Evolutionary conservation across 2,797 vertebrate genomes (phyloP).

Genomic region (Falco novaeseelandiae): DNA sequence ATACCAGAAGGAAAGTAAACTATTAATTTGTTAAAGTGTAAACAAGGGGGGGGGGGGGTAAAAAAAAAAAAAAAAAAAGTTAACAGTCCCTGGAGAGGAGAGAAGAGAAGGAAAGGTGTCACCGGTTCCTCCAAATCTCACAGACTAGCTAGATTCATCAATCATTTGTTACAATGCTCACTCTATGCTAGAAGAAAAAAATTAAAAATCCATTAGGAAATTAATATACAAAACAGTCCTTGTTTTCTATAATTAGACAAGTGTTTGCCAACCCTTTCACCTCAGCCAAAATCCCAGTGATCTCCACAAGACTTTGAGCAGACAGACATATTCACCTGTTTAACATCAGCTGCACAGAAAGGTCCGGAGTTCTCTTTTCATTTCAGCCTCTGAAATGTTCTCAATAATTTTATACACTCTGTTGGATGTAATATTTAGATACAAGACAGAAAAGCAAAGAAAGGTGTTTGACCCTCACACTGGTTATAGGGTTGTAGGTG

Average conservation of each 20-base stretch:
- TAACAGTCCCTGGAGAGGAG: not conserved
- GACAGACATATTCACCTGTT: constrained; percentile 12
- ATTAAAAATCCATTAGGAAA: constrained; percentile 35
- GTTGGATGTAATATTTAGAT: not conserved
- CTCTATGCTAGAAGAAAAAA: not conserved
- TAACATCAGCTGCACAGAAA: not conserved
- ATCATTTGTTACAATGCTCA: not conserved
- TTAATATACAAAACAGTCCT: constrained; percentile 20
- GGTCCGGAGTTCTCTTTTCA: not conserved
- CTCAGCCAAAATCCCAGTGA: not conserved
- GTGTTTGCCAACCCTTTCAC: not conserved
- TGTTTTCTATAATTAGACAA: constrained; percentile 56
- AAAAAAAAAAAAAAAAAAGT: not conserved
- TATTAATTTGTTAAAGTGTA: constrained; percentile 46
- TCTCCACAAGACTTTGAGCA: not conserved
- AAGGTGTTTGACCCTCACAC: not conserved
- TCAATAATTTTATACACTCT: not conserved
- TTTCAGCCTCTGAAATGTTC: not conserved
- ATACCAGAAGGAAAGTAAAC: constrained; percentile 8
- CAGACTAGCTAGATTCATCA: not conserved
- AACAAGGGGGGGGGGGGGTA: not conserved
- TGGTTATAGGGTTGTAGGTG: rapidly evolving
- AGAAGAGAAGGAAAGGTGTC: not conserved
- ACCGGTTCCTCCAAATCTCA: not conserved
- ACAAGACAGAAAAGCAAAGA: not conserved